Percentiles rank a stretch among this genome's conserved stretches.
Evolutionary conservation across 2,888 invertebrate genomes (phyloP).

Genomic region (Ecdyonurus torrentis): DNA sequence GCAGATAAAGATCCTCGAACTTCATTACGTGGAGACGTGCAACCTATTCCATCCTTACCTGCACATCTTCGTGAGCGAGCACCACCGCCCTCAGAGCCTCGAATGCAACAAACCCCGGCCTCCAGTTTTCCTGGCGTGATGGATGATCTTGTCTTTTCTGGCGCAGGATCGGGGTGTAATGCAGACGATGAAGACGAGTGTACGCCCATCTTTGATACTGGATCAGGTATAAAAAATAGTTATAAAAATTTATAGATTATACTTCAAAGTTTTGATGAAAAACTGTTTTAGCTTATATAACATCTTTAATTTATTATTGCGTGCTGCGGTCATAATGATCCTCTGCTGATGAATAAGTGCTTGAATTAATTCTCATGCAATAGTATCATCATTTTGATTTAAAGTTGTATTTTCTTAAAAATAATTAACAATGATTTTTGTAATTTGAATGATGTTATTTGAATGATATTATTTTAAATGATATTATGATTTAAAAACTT

Average conservation of each 20-base stretch:
- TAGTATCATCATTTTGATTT: too few species aligned
- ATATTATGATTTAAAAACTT: too few species aligned
- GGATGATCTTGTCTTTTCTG: slow-evolving; percentile 84
- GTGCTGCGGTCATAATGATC: too few species aligned
- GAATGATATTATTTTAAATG: too few species aligned
- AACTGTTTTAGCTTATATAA: background rate
- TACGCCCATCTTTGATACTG: slow-evolving; percentile 62
- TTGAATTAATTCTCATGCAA: background rate
- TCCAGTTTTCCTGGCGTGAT: slow-evolving; percentile 55
- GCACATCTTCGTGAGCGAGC: slow-evolving; percentile 38
- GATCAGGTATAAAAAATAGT: slow-evolving; percentile 55
- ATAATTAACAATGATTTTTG: too few species aligned
- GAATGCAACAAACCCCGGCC: slow-evolving; percentile 84
- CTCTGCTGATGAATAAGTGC: background rate
- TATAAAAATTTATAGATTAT: slow-evolving; percentile 13
- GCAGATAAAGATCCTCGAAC: slow-evolving; percentile 67
- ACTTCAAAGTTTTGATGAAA: background rate
- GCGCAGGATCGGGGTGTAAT: slow-evolving; percentile 79
- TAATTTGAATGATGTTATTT: too few species aligned
- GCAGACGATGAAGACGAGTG: slow-evolving; percentile 84
- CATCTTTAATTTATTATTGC: background rate
- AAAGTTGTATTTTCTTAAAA: too few species aligned
- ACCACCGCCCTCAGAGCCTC: slow-evolving; percentile 32
- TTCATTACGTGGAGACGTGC: slow-evolving; percentile 66
- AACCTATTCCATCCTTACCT: slow-evolving; percentile 21